Base-by-base conservation (phyloP, 1,140 invertebrate species). In the Hyles vespertilio region DNA sequence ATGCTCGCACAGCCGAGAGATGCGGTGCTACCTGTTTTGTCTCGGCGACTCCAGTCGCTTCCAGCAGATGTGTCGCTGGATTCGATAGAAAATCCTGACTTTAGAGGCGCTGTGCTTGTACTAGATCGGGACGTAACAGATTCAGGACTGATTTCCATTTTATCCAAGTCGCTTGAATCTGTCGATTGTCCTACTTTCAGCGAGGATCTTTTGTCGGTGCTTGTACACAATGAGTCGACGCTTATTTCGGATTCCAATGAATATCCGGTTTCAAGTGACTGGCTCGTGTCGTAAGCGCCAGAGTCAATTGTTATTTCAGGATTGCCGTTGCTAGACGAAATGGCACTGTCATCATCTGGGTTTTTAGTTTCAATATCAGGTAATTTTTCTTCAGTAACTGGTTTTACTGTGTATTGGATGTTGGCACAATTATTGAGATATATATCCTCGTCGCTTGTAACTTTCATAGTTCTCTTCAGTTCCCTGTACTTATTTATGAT, bases 61-160 rank as follows among this genome's bases (percentile, higher is more conserved):
- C 90, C 91, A 0, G 92, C 92, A 9, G 91, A 92, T 0, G 92
- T 91, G 56, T 93, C 92, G 60, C 90, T 93, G 0, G 92, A 93
- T 67, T 93, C 92, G 5, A 93, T 86, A 2, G 92, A 93, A 65
- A 91, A 91, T 0, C 90, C 91, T 43, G 89, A 87, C 66, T 89
- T 89, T 11, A 90, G 70, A 12, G 87, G 88, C 32, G 88, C 88
- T 33, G 86, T 89, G 55, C 87, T 89, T 2, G 82, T 70, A 55
- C 88, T 89, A 2, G 87, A 90, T 11, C 87, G 70, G 5, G 88
- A 89, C 2, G 89, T 89, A n/a, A 89, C 74, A 0, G 87, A 89
- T 69, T 90, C 89, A 3, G 89, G 88, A 68, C 88, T 90, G 10
- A 89, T 89, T 69, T 89, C 88, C 81, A 89, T 89, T 69, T 88